These are phyloP conservation scores for Hycleus phaleratus DNA, from an alignment of 1,140 invertebrate genomes.

Conservation along the genomic window DNA sequence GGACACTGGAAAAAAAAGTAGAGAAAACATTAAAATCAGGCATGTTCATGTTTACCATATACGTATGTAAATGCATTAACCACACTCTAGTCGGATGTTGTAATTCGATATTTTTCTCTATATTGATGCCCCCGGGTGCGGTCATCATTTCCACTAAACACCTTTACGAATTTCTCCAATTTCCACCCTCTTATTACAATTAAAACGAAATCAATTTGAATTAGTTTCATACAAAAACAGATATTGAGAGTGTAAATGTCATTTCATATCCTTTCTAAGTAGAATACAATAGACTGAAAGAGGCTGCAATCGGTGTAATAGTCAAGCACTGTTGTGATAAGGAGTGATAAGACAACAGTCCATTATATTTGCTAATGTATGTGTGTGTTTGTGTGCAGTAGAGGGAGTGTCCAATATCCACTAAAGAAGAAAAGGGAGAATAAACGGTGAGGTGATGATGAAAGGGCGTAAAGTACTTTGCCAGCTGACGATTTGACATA, in stretches of 20 bases:
- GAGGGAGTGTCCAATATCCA: conserved; percentile 13
- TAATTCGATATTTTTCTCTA: conserved; percentile 1
- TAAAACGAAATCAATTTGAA: too few relatives aligned
- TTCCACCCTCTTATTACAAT: too few relatives aligned
- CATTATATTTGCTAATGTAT: conserved; percentile 9
- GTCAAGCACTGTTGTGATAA: conserved; percentile 23
- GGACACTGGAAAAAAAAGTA: too few relatives aligned
- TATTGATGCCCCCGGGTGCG: too few relatives aligned
- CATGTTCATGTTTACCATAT: too few relatives aligned
- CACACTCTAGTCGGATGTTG: conserved; percentile 10
- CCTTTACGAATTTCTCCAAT: too few relatives aligned
- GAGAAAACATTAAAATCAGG: too few relatives aligned
- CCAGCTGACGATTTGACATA: conserved; percentile 6
- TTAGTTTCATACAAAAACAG: too few relatives aligned
- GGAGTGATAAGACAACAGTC: conserved; percentile 22
- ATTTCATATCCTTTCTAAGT: conserved; percentile 7
- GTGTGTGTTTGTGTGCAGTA: too few relatives aligned
- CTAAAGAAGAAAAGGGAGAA: conserved; percentile 1
- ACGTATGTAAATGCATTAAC: conserved; percentile 17
- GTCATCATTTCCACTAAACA: too few relatives aligned
- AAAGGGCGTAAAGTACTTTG: conserved; percentile 14
- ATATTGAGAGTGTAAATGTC: conserved; percentile 5
- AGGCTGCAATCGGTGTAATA: conserved; percentile 14
- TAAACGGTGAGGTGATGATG: conserved; percentile 3
- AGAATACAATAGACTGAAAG: conserved; percentile 7